Conservation (phyloP, 1,140 invertebrate genomes). For the Drosophila rhopaloa region DNA sequence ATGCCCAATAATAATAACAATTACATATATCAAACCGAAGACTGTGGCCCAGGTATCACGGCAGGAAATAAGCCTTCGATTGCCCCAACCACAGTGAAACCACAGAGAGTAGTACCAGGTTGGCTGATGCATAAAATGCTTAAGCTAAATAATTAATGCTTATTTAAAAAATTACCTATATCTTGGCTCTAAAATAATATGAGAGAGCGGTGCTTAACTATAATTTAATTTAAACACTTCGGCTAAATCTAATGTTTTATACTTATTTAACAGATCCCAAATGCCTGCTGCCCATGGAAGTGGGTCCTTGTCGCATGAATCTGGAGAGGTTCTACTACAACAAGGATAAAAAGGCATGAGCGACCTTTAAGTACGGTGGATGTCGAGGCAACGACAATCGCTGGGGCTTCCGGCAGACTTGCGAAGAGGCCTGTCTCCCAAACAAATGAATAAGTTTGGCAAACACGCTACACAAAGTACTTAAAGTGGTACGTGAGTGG, state of each 20-base stretch:
- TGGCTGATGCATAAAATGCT: too few species aligned
- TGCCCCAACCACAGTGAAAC: slow-evolving; percentile 11
- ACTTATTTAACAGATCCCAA: slow-evolving; percentile 68
- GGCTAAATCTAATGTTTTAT: too few species aligned
- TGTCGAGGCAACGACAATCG: slow-evolving; percentile 93
- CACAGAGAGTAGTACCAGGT: slow-evolving; percentile 16
- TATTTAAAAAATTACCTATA: too few species aligned
- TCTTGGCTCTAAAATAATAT: too few species aligned
- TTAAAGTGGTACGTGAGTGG: slow-evolving; percentile 42
- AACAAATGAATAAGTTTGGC: slow-evolving; percentile 64
- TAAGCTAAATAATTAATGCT: too few species aligned
- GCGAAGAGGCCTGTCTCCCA: slow-evolving; percentile 87
- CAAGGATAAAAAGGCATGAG: slow-evolving; percentile 64
- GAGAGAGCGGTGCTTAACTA: too few species aligned
- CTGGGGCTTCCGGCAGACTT: slow-evolving; percentile 88
- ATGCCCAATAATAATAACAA: slow-evolving; percentile 25
- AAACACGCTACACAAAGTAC: slow-evolving; percentile 57
- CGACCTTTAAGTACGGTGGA: slow-evolving; percentile 91
- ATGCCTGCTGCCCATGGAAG: slow-evolving; percentile 70
- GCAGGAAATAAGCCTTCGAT: slow-evolving; percentile 9
- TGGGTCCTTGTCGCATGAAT: slow-evolving; percentile 78
- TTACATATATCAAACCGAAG: slow-evolving; percentile 15
- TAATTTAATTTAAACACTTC: not conserved
- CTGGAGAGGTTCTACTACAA: slow-evolving; percentile 77
- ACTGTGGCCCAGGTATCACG: slow-evolving; percentile 12